Evolutionary conservation across 2,113 vertebrate species (phyloP), one percentile per base, ranked within the genome.

Genomic region (Psittacus erithacus): DNA sequence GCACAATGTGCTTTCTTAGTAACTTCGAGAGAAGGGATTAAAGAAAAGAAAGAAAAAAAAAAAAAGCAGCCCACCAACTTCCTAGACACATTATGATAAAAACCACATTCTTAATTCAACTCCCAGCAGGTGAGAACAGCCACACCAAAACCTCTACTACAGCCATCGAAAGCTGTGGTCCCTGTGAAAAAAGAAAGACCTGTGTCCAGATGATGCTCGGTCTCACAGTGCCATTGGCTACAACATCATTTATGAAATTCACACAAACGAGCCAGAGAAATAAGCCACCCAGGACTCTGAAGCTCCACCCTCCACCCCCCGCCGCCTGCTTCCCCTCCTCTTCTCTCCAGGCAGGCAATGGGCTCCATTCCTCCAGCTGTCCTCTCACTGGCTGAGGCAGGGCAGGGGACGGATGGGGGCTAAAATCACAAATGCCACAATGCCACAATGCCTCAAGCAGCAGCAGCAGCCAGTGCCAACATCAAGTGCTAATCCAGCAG

Each of bases 351-450:
- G 62, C 38, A 1, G 0, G 22, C 5, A 2, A 24, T 1, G 1
- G 28, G 31, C 3, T 29, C 35, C 38, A 39, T 39, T 81, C n/a
- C 44, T 82, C n/a, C 1, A 2, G 49, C n/a, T 82, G 23, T 35
- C 24, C 28, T 13, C 65, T 57, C 31, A 41, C 13, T 5, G 3
- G 33, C 59, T 2, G 2, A 70, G 50, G 64, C 77, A 70, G 19
- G 31, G 22, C 14, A 20, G 31, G 38, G 41, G 59, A 77, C 0
- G 0, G 64, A 89, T 28, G 35, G 60, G 95, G 93, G 96, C 97
- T 97, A 98, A 98, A 98, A 97, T 97, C 94, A 97, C 90, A 96
- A 97, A 97, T 97, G 95, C 98, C 96, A 96, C 86, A 97, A 97
- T 97, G 95, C 98, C 96, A 96, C 86, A 96, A 90, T 13, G 74